Evolutionary conservation across 2,797 vertebrate genomes (phyloP).

Genomic region (Platyrinchus mystaceus): DNA sequence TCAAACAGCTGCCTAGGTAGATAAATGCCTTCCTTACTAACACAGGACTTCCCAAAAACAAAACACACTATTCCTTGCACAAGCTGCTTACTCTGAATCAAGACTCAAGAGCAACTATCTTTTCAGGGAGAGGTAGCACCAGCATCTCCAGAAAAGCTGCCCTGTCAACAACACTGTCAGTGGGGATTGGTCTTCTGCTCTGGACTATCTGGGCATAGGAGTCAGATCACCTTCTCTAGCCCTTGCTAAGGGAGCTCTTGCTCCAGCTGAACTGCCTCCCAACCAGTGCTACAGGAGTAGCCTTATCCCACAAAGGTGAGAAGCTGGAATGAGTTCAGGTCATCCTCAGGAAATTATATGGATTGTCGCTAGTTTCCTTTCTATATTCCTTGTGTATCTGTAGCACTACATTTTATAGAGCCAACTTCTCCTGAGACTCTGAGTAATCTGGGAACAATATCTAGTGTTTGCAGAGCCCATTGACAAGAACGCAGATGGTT

Average conservation of each 20-base stretch:
- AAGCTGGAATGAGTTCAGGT: background rate
- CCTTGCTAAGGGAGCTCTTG: background rate
- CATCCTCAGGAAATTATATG: background rate
- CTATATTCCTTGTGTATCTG: background rate
- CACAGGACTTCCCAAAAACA: background rate
- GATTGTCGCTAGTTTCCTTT: background rate
- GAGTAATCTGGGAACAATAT: background rate
- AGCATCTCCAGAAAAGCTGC: background rate
- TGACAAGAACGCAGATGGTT: background rate
- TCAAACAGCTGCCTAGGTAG: background rate
- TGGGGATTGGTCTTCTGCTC: background rate
- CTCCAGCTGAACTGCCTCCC: background rate
- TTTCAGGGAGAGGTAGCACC: background rate
- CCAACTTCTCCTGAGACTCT: background rate
- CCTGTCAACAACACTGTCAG: background rate
- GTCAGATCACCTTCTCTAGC: background rate
- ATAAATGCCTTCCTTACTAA: background rate
- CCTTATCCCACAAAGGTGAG: background rate
- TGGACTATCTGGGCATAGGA: background rate
- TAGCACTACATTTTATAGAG: background rate
- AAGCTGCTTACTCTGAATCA: background rate
- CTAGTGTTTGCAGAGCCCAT: background rate
- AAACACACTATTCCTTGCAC: background rate
- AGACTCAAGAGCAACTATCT: background rate
- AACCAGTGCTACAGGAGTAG: rapidly evolving